phyloP scores from a whole-genome alignment of 2,888 invertebrate genomes.

The Yponomeuta plumbellus region DNA sequence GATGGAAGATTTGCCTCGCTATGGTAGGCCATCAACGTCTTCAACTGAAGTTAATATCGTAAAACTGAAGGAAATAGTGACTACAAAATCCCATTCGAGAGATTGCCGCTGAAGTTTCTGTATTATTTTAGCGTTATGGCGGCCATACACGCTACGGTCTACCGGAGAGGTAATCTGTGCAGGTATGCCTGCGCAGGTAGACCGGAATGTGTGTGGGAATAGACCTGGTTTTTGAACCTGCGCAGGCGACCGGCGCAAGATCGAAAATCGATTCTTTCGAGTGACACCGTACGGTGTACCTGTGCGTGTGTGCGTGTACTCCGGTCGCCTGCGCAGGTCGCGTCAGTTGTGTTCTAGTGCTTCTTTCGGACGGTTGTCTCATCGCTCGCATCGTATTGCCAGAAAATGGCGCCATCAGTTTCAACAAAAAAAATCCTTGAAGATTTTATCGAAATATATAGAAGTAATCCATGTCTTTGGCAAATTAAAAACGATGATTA shows the following conservation, averaged over 20 bases:
- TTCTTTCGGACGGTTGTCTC: constrained; percentile 18
- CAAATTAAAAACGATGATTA: constrained; percentile 25
- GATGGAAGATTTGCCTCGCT: too few species aligned
- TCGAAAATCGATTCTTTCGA: neutral
- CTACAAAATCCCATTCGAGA: too few species aligned
- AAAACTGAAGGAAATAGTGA: too few species aligned
- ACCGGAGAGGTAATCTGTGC: constrained; percentile 26
- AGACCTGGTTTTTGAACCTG: neutral
- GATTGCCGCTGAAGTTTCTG: too few species aligned
- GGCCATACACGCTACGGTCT: constrained; percentile 1
- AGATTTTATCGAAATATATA: constrained; percentile 25
- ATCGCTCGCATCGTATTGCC: constrained; percentile 20
- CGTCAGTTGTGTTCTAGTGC: constrained; percentile 25
- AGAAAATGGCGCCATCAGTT: constrained; percentile 17
- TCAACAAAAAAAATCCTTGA: constrained; percentile 20
- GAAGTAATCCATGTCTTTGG: constrained; percentile 24
- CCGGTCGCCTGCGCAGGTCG: constrained; percentile 24
- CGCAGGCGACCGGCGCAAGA: neutral
- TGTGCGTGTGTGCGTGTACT: constrained; percentile 4
- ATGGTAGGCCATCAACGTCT: too few species aligned
- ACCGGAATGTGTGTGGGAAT: constrained; percentile 22
- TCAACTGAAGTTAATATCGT: too few species aligned
- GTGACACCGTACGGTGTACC: constrained; percentile 10
- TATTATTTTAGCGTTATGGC: too few species aligned
- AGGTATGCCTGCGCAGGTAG: constrained; percentile 22